Conservation (phyloP, 2,113 vertebrate species). For the Microcebus lehilahytsara region DNA sequence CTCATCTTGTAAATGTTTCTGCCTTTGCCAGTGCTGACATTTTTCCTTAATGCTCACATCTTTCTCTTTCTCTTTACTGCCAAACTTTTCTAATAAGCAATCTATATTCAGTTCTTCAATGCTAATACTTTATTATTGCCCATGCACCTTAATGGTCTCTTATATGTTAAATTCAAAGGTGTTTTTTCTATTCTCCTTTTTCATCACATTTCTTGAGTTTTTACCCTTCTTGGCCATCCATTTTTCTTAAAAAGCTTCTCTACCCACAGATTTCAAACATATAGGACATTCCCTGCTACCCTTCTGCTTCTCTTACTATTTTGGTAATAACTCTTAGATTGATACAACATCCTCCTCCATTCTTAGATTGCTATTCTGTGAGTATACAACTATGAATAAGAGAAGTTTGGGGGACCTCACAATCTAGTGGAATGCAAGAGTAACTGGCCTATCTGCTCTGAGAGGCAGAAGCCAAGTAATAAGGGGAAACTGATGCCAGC, state of each 20-base stretch:
- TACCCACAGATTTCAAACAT: neutral
- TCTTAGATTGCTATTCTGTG: neutral
- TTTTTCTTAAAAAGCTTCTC: neutral
- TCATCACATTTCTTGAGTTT: neutral
- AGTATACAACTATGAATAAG: neutral
- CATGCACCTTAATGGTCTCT: neutral
- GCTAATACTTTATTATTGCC: neutral
- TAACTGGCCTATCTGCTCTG: neutral
- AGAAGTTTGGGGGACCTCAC: neutral
- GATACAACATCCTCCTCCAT: neutral
- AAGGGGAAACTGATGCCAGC: neutral
- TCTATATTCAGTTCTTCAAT: neutral
- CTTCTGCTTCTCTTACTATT: neutral
- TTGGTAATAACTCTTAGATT: neutral
- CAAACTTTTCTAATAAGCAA: neutral
- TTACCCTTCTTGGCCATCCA: neutral
- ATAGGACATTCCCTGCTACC: neutral
- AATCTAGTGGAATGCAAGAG: neutral
- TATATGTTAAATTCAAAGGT: neutral
- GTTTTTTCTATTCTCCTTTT: neutral
- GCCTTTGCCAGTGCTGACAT: neutral
- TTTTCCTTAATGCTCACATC: neutral
- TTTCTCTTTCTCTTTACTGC: neutral
- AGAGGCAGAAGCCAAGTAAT: neutral
- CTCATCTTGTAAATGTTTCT: neutral